Evolutionary conservation across 2,888 invertebrate genomes (phyloP), one percentile per base, ranked within the genome.

Genomic region (Leucoma salicis): DNA sequence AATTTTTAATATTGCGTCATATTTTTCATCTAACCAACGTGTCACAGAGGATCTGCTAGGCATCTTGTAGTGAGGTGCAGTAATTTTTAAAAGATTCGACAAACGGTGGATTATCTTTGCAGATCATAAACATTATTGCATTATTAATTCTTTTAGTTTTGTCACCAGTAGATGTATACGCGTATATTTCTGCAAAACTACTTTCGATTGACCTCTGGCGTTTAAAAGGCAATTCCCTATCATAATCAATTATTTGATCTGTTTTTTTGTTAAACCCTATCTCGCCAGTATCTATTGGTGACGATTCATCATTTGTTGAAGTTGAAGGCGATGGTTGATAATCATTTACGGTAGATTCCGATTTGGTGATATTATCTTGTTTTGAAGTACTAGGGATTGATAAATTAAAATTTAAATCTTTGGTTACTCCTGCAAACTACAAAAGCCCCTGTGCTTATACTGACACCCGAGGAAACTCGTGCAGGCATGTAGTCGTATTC

Each of bases 11-110:
- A 66, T 41, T 39, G 49, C 58, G 8, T 53, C 55, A 51, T 68
- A 70, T 39, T 70, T 69, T 7, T 68, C 53, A 49, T 70, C 66
- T 31, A 66, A 13, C 61, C 64, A 65, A 24, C 64, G 62, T 46
- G 50, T 72, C 32, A 72, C 15, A 38, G 66, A 42, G 0, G 58
- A 58, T 44, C 53, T 63, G 37, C 60, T 62, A 15, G 68, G 64
- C 40, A 65, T 39, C 35, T 66, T 69, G 48, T 70, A 70, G 13
- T 25, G 64, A 49, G 68, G 68, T 14, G 52, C 66, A 27, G 42
- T 44, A 35, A 52, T 55, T 56, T 66, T 66, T 48, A 69, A 6
- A 39, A 70, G 49, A 63, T 60, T 62, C 28, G 42, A 46, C 43
- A 72, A 70, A 24, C 68, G 64, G 62, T 34, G 59, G 62, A 40